These are phyloP conservation scores for Lipophrys pholis DNA, from an alignment of 2,113 vertebrate species.

Conservation along the genomic window DNA sequence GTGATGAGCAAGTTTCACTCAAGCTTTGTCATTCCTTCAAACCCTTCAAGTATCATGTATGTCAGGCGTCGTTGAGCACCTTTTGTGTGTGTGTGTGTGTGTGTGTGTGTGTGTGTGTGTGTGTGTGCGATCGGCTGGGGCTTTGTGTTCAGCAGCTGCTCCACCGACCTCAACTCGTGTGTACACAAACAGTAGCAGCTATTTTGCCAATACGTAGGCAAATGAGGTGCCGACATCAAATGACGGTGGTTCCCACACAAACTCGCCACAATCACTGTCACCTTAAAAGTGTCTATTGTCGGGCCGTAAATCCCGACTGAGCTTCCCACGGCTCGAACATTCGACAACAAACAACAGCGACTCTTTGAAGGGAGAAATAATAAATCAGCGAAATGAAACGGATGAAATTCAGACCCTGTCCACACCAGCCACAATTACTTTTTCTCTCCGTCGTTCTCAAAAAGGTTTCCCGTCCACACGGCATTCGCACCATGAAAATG, in stretches of 20 bases:
- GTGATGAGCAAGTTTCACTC: conserved; percentile 71
- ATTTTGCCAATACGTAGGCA: conserved; percentile 75
- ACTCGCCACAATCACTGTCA: not conserved
- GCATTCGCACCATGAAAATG: no score
- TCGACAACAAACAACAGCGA: no score
- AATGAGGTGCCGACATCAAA: conserved; percentile 62
- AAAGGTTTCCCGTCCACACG: no score
- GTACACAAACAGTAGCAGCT: conserved; percentile 69
- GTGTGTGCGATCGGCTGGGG: conserved; percentile 4
- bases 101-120: conserved; percentile 24
- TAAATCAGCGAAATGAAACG: no score
- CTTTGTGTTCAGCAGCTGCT: conserved; percentile 65
- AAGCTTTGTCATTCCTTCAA: conserved; percentile 65
- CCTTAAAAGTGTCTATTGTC: not conserved
- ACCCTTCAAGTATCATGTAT: conserved; percentile 29
- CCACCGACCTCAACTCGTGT: conserved; percentile 52
- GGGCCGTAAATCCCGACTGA: no score
- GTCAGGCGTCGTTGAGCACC: not conserved
- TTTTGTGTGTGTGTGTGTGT: conserved; percentile 18
- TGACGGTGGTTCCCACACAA: conserved; percentile 27
- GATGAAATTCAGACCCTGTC: no score
- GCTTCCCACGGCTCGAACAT: no score
- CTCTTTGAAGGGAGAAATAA: no score
- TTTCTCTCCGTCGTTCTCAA: no score
- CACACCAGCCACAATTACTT: no score